Percentiles rank a stretch among this genome's conserved stretches.
Evolutionary conservation across 2,888 invertebrate genomes (phyloP).

Genomic region (Andrena camellia): DNA sequence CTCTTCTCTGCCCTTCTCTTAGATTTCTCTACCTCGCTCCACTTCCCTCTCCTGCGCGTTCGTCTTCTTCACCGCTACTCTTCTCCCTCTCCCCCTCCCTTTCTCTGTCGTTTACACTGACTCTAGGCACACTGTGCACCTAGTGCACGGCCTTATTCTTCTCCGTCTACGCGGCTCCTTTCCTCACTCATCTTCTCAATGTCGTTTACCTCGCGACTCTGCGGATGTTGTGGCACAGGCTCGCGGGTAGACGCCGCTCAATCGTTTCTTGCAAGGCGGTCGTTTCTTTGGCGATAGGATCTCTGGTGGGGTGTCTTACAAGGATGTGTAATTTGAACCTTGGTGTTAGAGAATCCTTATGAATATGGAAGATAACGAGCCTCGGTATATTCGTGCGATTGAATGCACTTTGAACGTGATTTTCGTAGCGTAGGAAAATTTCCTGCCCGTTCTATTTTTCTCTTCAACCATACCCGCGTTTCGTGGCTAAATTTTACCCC

Average conservation of each 20-base stretch:
- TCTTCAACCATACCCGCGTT: background rate
- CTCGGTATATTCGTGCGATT: too few species aligned
- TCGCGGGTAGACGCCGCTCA: conserved; percentile 6
- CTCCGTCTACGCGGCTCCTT: conserved; percentile 25
- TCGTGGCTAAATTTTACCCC: background rate
- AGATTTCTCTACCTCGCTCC: conserved; percentile 9
- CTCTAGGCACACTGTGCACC: conserved; percentile 17
- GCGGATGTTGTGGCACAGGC: background rate
- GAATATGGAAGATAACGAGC: too few species aligned
- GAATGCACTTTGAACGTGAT: too few species aligned
- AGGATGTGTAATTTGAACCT: background rate
- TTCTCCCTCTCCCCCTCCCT: background rate
- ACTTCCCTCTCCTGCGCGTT: background rate
- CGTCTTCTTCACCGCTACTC: conserved; percentile 15
- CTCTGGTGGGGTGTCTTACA: background rate
- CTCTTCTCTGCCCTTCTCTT: conserved; percentile 26
- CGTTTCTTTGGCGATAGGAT: background rate
- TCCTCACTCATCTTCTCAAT: background rate
- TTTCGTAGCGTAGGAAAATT: background rate
- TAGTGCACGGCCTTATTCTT: conserved; percentile 35
- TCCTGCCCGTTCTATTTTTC: background rate
- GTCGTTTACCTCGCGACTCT: background rate
- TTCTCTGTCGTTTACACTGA: conserved; percentile 10
- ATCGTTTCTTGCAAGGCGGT: background rate
- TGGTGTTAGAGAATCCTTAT: background rate